Evolutionary conservation across 2,113 vertebrate genomes (phyloP), one percentile per base, ranked within the genome.

Genomic region (Arothron firmamentum): DNA sequence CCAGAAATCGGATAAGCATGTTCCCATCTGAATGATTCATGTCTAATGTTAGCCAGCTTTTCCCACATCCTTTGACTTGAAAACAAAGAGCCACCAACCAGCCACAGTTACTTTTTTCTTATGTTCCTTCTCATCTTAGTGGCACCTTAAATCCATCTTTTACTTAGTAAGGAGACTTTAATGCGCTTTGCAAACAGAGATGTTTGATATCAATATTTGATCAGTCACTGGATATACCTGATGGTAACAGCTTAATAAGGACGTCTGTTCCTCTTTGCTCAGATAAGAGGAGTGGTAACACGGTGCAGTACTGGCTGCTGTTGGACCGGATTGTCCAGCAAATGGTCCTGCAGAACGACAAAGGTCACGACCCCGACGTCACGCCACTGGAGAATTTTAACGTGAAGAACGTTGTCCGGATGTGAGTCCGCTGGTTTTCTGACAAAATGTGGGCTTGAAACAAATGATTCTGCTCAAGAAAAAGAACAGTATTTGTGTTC

Each of bases 341-440:
- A 81, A 97, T 99, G 31, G 97, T 99, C 72, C 90, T 99, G 78
- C 97, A 99, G 77, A 98, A 94, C 68, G 96, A 98, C 88, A 98
- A 96, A 90, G 97, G 96, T 83, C 95, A 98, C 64, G 96, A 99
- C 86, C 96, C 96, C 0, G 95, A 99, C 0, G 92, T 92, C 71
- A 94, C 96, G 15, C 96, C 96, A 57, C 86, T 99, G 88, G 97
- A 99, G 88, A 99, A 99, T 83, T 99, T 99, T 86, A 97, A 98
- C 72, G 97, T 99, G 82, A 99, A 96, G 89, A 99, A 99, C 0
- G 95, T 99, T 0, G 96, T 99, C 62, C 92, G 96, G 79, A 98
- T 99, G 97, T 99, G 84, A 96, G 97, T 88, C 58, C 19, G 28
- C 18, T 2, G 5, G 17, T 60, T 51, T 45, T 18, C 38, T 18